Evolutionary conservation across 2,113 vertebrate species (phyloP), one percentile per base, ranked within the genome.

Genomic region (Carollia perspicillata): DNA sequence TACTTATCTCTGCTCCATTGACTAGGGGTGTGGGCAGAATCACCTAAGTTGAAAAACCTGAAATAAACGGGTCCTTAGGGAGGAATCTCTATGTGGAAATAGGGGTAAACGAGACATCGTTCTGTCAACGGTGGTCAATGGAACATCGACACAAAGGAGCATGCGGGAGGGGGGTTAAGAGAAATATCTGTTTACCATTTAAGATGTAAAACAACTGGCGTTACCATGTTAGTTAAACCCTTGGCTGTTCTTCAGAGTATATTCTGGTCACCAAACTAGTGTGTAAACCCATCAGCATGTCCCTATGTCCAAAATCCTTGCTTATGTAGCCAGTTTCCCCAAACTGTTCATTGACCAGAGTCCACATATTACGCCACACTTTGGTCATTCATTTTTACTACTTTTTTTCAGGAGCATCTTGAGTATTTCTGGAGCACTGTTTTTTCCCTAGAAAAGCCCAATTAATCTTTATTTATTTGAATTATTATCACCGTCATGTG

Each of bases 1-100:
- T 66, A 58, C 94, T 47, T 95, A 20, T 95, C 58, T 94, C 79
- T 96, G 96, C 90, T 80, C 51, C 93, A 96, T 3, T 97, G 90
- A 93, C 58, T 92, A 75, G 12, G 28, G 4, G 26, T 90, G 84
- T 94, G 75, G 96, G 93, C 23, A 95, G 96, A 95, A 84, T 65
- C 78, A 49, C 14, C 14, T 17, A 92, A 66, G 47, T 22, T 92
- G 42, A 65, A 95, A 95, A 86, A 18, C 13, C 75, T 83, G 78
- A 44, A 80, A 77, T 71, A 40, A 79, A 90, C 37, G 77, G 81
- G 44, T 49, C 12, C 80, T 85, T 42, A 51, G 33, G 11, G 40
- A 47, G 2, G 33, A 91, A 80, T 28, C 6, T 87, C 12, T 72
- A 6, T 28, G 33, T 66, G 55, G 42, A 78, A 63, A 58, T 6